Conservation (phyloP, 1,140 invertebrate genomes). For the Caenorhabditis elegans region WBcel235 BX284605.5:11987501-11988000, state of each 20-base stretch:
- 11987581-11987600: too few species aligned
- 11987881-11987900: background rate
- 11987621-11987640: background rate
- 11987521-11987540: too few species aligned
- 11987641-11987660: background rate
- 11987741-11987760: background rate
- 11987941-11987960: too few species aligned
- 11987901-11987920: background rate
- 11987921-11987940: background rate
- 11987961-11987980: background rate
- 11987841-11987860: background rate
- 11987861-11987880: background rate
- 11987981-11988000: too few species aligned
- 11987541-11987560: too few species aligned
- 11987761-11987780: background rate
- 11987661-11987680: background rate
- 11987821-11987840: background rate
- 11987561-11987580: too few species aligned
- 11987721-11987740: slow-evolving; percentile 3
- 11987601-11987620: too few species aligned
- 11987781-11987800: slow-evolving; percentile 17
- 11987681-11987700: slow-evolving; percentile 14
- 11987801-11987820: slow-evolving; percentile 1
- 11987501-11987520: too few species aligned
- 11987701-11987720: slow-evolving; percentile 30